phyloP scores from a whole-genome alignment of 2,888 invertebrate genomes.

The Chalcis sispes region DNA sequence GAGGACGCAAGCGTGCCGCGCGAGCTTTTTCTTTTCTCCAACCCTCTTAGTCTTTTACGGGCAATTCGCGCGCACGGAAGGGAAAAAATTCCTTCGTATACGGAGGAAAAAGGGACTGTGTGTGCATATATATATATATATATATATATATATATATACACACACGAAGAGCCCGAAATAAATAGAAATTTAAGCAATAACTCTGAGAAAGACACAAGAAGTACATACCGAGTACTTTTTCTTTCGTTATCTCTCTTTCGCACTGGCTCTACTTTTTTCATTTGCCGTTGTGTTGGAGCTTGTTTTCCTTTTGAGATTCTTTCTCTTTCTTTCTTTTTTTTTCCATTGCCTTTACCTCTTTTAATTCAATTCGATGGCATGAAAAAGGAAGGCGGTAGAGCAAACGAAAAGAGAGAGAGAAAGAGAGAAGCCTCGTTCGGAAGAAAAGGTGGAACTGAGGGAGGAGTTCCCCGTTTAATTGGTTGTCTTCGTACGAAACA shows the following conservation, averaged over 20 bases:
- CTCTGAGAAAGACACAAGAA: constrained; percentile 17
- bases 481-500: constrained; percentile 42
- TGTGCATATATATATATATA: no score
- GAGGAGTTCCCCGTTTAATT: constrained; percentile 51
- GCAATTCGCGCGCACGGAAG: not conserved
- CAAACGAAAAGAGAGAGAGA: constrained; percentile 9
- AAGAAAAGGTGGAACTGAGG: not conserved
- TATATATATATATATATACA: not conserved
- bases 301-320: not conserved
- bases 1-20: not conserved
- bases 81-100: constrained; percentile 17
- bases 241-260: constrained; percentile 12
- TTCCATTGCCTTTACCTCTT: constrained; percentile 40
- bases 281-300: not conserved
- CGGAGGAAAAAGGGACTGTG: no score
- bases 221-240: not conserved
- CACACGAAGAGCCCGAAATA: constrained; percentile 44
- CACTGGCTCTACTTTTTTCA: constrained; percentile 11
- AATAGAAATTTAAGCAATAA: constrained; percentile 58
- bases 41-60: not conserved
- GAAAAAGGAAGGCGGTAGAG: not conserved
- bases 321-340: not conserved
- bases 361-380: constrained; percentile 52
- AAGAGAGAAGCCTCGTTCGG: not conserved
- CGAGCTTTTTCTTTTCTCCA: not conserved